These are phyloP conservation scores for Cyprinodon diabolis DNA, from an alignment of 2,797 vertebrate species.

Conservation along the genomic window DNA sequence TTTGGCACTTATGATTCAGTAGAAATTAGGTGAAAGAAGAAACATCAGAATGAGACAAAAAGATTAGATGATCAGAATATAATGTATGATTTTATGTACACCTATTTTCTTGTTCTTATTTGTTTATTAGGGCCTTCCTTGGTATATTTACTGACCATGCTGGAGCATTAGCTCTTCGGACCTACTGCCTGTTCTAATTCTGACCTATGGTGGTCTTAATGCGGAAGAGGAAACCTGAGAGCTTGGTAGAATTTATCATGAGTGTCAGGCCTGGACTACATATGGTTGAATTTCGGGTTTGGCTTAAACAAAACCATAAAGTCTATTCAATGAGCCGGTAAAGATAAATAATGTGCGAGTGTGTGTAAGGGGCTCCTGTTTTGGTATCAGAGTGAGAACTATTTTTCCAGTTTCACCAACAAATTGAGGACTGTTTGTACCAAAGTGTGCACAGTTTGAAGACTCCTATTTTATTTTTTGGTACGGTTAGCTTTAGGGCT, in stretches of 20 bases:
- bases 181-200: too few species aligned
- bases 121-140: background rate
- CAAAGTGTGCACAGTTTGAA: too few species aligned
- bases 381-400: too few species aligned
- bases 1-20: slow-evolving; percentile 9
- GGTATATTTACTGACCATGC: background rate
- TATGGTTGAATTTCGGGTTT: background rate
- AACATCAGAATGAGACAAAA: slow-evolving; percentile 15
- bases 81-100: background rate
- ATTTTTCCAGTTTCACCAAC: too few species aligned
- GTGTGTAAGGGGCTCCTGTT: too few species aligned
- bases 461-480: too few species aligned
- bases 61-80: slow-evolving; percentile 19
- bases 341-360: background rate
- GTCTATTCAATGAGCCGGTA: background rate
- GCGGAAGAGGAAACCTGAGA: background rate
- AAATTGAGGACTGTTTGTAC: too few species aligned
- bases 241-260: background rate
- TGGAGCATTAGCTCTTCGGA: background rate
- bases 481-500: too few species aligned
- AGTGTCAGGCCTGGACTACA: background rate
- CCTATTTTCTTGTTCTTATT: background rate
- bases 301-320: background rate
- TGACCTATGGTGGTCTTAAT: background rate
- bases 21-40: slow-evolving; percentile 10